Evolutionary conservation across 2,797 vertebrate species (phyloP), one percentile per base, ranked within the genome.

Genomic region (Odontamblyopus lacepedii): DNA sequence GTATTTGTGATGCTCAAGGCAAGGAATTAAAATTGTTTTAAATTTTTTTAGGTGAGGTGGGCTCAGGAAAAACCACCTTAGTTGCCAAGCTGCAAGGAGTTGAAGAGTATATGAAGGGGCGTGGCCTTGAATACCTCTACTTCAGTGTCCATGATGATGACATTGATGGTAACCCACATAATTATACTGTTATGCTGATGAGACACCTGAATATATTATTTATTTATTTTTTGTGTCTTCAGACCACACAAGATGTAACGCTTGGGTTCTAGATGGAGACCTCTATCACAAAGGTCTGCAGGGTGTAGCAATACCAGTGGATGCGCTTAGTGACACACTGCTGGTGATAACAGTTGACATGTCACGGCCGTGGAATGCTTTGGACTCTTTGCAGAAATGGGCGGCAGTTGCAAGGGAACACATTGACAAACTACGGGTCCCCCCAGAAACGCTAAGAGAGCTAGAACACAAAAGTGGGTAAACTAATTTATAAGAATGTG

Each of bases 331-430:
- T 74, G 95, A 97, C 95, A 97, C 97, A 76, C 85, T 99, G 84
- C 85, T 96, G 78, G 92, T 96, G 91, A 86, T 99, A 87, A 94
- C 95, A 19, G 93, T 98, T 81, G 98, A 99, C 84, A 96, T 99
- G 95, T 97, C 98, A 60, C 95, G 97, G 85, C 98, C 98, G 27
- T 99, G 98, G 98, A 95, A 96, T 79, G 96, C 96, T 77, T 88
- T 98, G 90, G 98, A 99, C 94, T 98, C 97, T 60, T 94, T 99
- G 87, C 97, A 98, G 85, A 99, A 99, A 88, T 99, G 98, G 98
- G 96, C 96, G 57, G 96, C 96, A 41, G 97, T 99, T 85, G 92
- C 97, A 85, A 94, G 96, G 90, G 97, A 98, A 89, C 96, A 99
- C 87, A 93, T 98, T 83, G 97, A 99, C 92, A 98, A 98, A 89